Base-by-base conservation (phyloP, 2,797 vertebrate genomes). In the Cryptoprocta ferox region DNA sequence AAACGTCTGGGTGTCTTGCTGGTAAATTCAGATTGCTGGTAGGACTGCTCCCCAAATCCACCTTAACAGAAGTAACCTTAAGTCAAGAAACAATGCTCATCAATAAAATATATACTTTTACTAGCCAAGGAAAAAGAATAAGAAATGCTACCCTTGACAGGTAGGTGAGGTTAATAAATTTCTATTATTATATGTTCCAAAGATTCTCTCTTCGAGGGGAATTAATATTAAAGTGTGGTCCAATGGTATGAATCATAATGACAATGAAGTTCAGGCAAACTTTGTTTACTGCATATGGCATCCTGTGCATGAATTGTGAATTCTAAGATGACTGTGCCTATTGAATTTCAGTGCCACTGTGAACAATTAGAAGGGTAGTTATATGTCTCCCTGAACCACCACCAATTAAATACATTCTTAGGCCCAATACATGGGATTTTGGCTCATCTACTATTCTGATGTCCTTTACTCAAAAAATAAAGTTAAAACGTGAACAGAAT, bases 221-320 rank as follows among this genome's bases (percentile, higher is more conserved):
- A 50, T 79, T 91, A 71, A 80, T 86, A 61, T 71, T 91, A 39
- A 68, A 91, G 30, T 90, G 39, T 94, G 30, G n/a, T 61, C 48
- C 61, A n/a, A 13, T 65, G 48, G 26, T n/a, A 30, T 84, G 71
- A 75, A 26, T 84, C 71, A 28, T 73, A 59, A 30, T 35, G 28
- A 56, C 56, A 37, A n/a, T 10, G 19, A 68, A 42, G 18, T 56
- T 45, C 63, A 18, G 39, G 37, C 87, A 85, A 35, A 68, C 7
- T 37, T 85, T 83, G 11, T 75, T 56, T 26, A 66, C 59, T 88
- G 16, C 39, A 37, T 84, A 42, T 95, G 50, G 80, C 11, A 37
- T 90, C 39, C 85, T 50, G 21, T 45, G 30, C 26, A 59, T 78
- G 48, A 84, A 90, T 90, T 78, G 59, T 84, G 71, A 90, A 78